Base-by-base conservation (phyloP, 2,113 vertebrate species). In the Hepsetus odoe region DNA sequence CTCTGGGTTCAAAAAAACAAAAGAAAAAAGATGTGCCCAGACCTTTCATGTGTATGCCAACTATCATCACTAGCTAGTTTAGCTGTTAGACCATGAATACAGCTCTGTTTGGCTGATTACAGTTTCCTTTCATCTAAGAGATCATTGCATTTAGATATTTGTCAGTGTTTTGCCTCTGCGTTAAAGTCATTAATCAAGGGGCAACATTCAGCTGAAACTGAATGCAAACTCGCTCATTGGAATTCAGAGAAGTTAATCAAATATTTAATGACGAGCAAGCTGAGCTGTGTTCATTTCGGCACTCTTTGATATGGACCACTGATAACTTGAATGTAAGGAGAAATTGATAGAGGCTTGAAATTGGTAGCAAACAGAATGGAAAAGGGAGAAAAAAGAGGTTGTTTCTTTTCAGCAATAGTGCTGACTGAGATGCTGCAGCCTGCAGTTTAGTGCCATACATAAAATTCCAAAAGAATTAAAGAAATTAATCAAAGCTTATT, bases 401-500 rank as follows among this genome's bases (percentile, higher is more conserved):
- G 11, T 20, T 20, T 13, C 7, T n/a, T 74, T 42, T 53, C 32
- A 70, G 46, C 76, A 72, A 35, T 51, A 66, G 53, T 82, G 38
- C 66, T 79, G 62, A 70, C 38, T 51, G 42, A 26, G 4, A 32
- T 74, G 83, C 79, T 30, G 69, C 32, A 75, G 42, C 69, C 9
- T 49, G 20, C 62, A 77, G 40, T 79, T 40, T 58, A 74, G 67
- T 46, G 79, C 44, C 1, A 16, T 68, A 64, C 72, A 80, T 82
- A 81, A 76, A 62, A 84, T 53, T 73, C 38, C 9, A 72, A 7
- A 22, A 44, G 81, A 82, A 80, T 67, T 5, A 78, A 82, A 82
- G 33, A 24, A 83, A 85, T 83, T 69, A 86, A 87, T 86, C 82
- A 84, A 13, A 66, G 44, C 12, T 38, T 49, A 79, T 74, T 86